Conservation (phyloP, 2,113 vertebrate genomes). For the Oceanites oceanicus region DNA sequence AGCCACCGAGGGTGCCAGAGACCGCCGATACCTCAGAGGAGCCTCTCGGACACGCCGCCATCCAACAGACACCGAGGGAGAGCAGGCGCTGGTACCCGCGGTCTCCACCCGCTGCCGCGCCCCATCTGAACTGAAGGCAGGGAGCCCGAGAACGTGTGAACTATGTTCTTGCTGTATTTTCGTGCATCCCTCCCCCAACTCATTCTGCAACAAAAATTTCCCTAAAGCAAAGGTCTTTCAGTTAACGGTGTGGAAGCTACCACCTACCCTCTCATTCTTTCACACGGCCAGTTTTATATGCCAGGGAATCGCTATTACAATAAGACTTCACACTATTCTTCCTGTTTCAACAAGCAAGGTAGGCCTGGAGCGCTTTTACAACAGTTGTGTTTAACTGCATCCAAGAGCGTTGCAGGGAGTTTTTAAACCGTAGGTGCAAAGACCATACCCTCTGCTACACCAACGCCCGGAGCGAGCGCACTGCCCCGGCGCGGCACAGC, state of each 20-base stretch:
- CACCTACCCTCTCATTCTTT: not conserved
- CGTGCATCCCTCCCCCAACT: not conserved
- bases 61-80: fast-evolving
- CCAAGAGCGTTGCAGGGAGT: not conserved
- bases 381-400: not conserved
- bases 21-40: not conserved
- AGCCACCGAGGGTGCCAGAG: fast-evolving
- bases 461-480: fast-evolving
- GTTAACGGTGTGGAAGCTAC: not conserved
- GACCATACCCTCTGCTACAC: not conserved
- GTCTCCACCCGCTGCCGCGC: fast-evolving
- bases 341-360: not conserved
- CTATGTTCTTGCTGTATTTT: fast-evolving
- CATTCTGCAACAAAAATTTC: not conserved
- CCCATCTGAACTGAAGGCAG: not conserved
- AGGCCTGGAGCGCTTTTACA: not conserved
- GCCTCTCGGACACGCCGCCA: not conserved
- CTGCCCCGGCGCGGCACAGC: too few species aligned
- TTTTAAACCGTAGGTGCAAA: fast-evolving
- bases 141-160: fast-evolving
- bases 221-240: not conserved
- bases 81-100: fast-evolving
- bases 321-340: not conserved
- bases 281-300: fast-evolving
- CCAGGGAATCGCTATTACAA: not conserved